A percentile compares a stretch with the other conserved stretches of the same genome.
These are phyloP conservation scores for Lysandra coridon DNA, from an alignment of 2,888 invertebrate species.

Conservation along the genomic window DNA sequence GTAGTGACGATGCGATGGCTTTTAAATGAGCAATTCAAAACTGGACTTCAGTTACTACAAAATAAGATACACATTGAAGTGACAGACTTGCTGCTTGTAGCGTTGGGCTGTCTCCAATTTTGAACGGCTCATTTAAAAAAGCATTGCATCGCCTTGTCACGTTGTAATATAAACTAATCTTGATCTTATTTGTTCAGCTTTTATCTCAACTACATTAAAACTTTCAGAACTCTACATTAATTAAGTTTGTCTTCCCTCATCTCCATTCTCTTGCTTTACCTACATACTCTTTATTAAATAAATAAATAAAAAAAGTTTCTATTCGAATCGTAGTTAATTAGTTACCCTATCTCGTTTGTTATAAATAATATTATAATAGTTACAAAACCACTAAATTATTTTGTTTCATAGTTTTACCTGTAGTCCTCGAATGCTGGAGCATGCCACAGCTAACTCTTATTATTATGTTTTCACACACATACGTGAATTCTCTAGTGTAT, in stretches of 20 bases:
- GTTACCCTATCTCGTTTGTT: not conserved
- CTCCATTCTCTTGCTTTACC: not conserved
- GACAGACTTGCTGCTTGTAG: not conserved
- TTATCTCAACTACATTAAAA: not conserved
- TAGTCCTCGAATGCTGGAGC: too few relatives aligned
- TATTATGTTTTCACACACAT: not conserved
- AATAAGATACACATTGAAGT: too few relatives aligned
- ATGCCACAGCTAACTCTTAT: too few relatives aligned
- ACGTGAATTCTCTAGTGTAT: not conserved
- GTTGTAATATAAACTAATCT: not conserved
- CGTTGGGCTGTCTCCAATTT: too few relatives aligned
- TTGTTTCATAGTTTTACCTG: too few relatives aligned
- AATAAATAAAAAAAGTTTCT: not conserved
- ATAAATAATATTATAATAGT: too few relatives aligned
- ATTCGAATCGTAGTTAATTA: too few relatives aligned
- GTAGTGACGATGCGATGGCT: too few relatives aligned
- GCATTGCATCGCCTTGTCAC: not conserved
- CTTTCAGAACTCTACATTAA: not conserved
- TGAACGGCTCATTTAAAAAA: not conserved
- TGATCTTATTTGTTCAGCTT: not conserved
- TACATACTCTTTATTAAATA: not conserved
- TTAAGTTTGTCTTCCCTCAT: not conserved
- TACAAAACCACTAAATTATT: too few relatives aligned
- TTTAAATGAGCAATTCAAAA: too few relatives aligned
- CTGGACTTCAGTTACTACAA: too few relatives aligned